Conservation (phyloP, 2,888 invertebrate genomes). For the Aphidoletes aphidimyza region DNA sequence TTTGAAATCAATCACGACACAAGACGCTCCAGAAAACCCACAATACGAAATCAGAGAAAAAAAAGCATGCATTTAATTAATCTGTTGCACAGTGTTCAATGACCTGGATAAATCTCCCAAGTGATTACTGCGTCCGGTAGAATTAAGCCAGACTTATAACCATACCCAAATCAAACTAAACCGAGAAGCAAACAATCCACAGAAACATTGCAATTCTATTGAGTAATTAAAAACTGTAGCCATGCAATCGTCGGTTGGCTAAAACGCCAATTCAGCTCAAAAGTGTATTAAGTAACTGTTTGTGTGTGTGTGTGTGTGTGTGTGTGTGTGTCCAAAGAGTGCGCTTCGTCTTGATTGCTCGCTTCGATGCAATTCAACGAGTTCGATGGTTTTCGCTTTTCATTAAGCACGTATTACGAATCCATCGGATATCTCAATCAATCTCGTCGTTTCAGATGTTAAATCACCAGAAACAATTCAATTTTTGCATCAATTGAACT, state of each 20-base stretch:
- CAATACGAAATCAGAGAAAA: not conserved
- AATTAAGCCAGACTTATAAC: not conserved
- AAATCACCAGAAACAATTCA: constrained; percentile 37
- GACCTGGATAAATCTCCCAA: constrained; percentile 39
- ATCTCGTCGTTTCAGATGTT: constrained; percentile 24
- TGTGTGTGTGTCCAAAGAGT: not conserved
- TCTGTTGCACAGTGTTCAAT: constrained; percentile 52
- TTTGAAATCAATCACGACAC: not conserved
- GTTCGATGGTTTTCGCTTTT: constrained; percentile 12
- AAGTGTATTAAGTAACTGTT: not conserved
- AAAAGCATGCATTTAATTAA: not conserved
- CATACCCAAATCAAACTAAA: not conserved
- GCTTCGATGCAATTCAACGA: constrained; percentile 4
- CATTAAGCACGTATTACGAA: constrained; percentile 11
- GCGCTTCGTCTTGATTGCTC: not conserved
- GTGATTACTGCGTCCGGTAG: constrained; percentile 30
- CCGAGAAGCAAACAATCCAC: not conserved
- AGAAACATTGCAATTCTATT: constrained; percentile 29
- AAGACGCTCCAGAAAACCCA: constrained; percentile 24
- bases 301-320: not conserved
- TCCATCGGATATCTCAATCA: constrained; percentile 53
- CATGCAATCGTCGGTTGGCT: constrained; percentile 15
- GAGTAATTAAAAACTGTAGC: constrained; percentile 52
- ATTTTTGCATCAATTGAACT: constrained; percentile 47
- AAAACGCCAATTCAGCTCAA: not conserved